Conservation (phyloP, 2,797 vertebrate species). For the Astyanax mexicanus region DNA sequence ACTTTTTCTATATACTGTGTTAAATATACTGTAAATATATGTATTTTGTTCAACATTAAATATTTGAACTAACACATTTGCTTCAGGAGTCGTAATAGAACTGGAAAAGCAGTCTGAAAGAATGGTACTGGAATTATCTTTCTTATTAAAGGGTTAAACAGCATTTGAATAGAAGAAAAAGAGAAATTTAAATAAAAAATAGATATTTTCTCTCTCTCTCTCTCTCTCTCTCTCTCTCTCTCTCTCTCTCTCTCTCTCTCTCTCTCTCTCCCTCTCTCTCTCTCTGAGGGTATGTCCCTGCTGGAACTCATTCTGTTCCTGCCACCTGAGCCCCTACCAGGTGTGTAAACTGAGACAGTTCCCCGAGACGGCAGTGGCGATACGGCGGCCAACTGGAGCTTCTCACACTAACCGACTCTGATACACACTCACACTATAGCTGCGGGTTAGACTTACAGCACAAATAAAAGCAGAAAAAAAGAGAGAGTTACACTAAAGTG, state of each 20-base stretch:
- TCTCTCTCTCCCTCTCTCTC: constrained; percentile 9
- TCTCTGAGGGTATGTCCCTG: no score
- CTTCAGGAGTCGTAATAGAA: no score
- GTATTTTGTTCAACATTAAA: no score
- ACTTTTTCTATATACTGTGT: no score
- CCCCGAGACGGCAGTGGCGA: constrained; percentile 15
- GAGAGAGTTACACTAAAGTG: background rate
- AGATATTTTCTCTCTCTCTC: constrained; percentile 1
- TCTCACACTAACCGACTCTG: background rate
- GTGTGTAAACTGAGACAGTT: constrained; percentile 46
- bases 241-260: background rate
- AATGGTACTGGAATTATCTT: no score
- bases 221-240: constrained; percentile 3
- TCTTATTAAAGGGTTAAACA: no score
- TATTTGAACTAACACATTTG: no score
- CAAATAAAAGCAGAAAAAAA: background rate
- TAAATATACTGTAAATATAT: no score
- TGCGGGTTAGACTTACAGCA: background rate
- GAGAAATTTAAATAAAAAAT: no score
- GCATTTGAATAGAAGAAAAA: no score
- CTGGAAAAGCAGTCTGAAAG: no score
- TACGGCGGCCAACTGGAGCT: background rate
- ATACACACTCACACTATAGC: background rate
- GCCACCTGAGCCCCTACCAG: constrained; percentile 44
- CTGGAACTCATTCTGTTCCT: constrained; percentile 20